Percentiles rank a stretch among this genome's conserved stretches.
These are phyloP conservation scores for Bradypodion pumilum DNA, from an alignment of 2,797 vertebrate genomes.

Conservation along the genomic window DNA sequence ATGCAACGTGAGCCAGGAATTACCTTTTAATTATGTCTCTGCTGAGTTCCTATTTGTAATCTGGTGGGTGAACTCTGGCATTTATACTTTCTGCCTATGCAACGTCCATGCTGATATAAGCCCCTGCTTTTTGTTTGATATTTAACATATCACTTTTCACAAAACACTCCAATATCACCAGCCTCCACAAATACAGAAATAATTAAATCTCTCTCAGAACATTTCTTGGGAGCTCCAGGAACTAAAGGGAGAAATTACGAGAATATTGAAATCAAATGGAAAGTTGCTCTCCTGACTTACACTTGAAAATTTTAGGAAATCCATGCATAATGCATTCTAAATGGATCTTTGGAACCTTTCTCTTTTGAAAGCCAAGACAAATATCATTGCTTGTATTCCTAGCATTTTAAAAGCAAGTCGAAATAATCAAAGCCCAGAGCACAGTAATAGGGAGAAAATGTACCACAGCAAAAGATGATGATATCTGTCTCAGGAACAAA, in stretches of 20 bases:
- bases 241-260: slow-evolving; percentile 5
- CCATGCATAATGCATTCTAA: slow-evolving; percentile 39
- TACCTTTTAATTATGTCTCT: background rate
- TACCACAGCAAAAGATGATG: slow-evolving; percentile 42
- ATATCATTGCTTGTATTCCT: slow-evolving; percentile 54
- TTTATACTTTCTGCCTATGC: slow-evolving; percentile 45
- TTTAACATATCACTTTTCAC: slow-evolving; percentile 7
- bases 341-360: slow-evolving; percentile 52
- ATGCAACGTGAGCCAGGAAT: background rate
- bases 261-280: slow-evolving; percentile 15
- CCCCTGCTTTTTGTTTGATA: slow-evolving; percentile 5
- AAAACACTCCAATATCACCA: background rate
- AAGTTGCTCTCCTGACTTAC: slow-evolving; percentile 36
- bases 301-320: slow-evolving; percentile 49
- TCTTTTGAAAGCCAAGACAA: slow-evolving; percentile 62
- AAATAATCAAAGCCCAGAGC: slow-evolving; percentile 59
- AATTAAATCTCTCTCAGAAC: slow-evolving; percentile 35
- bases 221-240: slow-evolving; percentile 29
- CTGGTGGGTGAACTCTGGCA: slow-evolving; percentile 4
- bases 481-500: slow-evolving; percentile 22
- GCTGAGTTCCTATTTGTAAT: background rate
- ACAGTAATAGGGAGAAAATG: slow-evolving; percentile 54
- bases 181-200: slow-evolving; percentile 41
- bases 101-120: background rate
- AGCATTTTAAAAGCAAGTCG: slow-evolving; percentile 58